Evolutionary conservation across 2,888 invertebrate species (phyloP).

Genomic region (Eutolmus rufibarbis): DNA sequence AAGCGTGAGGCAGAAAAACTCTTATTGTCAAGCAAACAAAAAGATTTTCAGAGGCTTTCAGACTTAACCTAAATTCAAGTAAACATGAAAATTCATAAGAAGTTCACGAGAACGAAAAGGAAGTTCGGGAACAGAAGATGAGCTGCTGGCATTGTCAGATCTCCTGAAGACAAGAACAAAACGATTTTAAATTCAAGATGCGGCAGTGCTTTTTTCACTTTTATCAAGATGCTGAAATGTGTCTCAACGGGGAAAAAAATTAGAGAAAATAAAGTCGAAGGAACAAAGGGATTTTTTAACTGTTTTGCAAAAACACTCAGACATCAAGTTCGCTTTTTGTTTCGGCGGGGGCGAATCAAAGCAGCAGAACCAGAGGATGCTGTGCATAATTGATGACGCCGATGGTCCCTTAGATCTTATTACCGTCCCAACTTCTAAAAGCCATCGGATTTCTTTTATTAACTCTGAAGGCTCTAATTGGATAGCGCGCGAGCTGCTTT

Average conservation of each 20-base stretch:
- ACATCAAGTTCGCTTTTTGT: background rate
- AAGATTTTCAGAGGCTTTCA: constrained; percentile 8
- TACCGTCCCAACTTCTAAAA: background rate
- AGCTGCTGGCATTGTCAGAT: constrained; percentile 16
- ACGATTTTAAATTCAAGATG: constrained; percentile 33
- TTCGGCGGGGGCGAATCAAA: background rate
- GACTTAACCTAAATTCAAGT: constrained; percentile 33
- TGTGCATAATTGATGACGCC: background rate
- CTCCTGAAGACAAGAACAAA: constrained; percentile 5
- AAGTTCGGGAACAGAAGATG: constrained; percentile 22
- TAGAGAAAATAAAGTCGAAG: background rate
- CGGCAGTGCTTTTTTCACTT: background rate
- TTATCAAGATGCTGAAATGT: constrained; percentile 7
- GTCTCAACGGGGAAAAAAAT: background rate
- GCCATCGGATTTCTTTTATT: background rate
- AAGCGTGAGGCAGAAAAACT: background rate
- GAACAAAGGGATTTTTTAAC: constrained; percentile 16
- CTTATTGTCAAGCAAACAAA: constrained; percentile 5
- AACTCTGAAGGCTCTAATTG: background rate
- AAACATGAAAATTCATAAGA: constrained; percentile 33
- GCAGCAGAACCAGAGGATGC: background rate
- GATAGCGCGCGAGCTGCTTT: background rate
- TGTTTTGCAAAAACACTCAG: constrained; percentile 23
- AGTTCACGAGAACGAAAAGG: constrained; percentile 18
- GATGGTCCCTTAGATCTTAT: background rate